phyloP scores from a whole-genome alignment of 92 coral and sea anemone genomes.

The Zoanthus solanderi region DNA sequence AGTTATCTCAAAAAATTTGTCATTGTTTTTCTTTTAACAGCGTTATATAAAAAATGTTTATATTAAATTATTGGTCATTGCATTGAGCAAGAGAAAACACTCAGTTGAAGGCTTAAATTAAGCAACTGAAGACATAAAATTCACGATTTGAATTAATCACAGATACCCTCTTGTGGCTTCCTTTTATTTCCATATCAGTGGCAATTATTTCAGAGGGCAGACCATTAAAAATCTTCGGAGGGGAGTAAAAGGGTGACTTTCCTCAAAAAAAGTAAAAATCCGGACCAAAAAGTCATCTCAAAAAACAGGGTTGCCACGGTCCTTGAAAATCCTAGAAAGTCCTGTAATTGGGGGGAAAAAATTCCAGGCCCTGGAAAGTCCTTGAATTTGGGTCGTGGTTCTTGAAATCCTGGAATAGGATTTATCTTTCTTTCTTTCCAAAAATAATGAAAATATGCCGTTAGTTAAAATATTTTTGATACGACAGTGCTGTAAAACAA shows the following conservation, averaged over 20 bases:
- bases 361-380: too few species aligned
- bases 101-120: slow-evolving; percentile 25
- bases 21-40: background rate
- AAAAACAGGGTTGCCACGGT: too few species aligned
- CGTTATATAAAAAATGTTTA: slow-evolving; percentile 44
- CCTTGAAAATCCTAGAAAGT: too few species aligned
- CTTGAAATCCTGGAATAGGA: too few species aligned
- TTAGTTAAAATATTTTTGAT: too few species aligned
- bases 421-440: too few species aligned
- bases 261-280: too few species aligned
- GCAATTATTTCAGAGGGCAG: background rate
- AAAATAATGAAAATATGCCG: background rate
- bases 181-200: background rate
- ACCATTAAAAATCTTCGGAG: background rate
- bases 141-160: background rate
- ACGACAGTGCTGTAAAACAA: too few species aligned
- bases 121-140: slow-evolving; percentile 8
- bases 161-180: background rate
- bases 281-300: too few species aligned
- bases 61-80: slow-evolving; percentile 59
- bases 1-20: background rate
- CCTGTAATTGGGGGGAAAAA: too few species aligned
- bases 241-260: too few species aligned
- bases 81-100: slow-evolving; percentile 41
- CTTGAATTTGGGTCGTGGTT: too few species aligned